phyloP scores from a whole-genome alignment of 23 tunicate species.

The Trididemnum clinides region DNA sequence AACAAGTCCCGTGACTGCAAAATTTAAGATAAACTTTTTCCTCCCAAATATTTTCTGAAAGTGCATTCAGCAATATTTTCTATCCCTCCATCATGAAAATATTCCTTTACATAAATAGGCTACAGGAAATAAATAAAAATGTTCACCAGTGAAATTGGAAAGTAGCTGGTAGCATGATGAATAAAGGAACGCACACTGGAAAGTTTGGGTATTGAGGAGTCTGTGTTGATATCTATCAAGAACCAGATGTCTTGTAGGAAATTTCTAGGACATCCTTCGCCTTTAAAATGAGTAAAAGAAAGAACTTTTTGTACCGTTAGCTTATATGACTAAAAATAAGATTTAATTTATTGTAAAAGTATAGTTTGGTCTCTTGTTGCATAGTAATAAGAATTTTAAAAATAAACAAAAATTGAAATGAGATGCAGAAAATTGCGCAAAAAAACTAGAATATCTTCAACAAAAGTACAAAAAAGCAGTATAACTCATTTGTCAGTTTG shows the following conservation, averaged over 20 bases:
- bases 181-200: constrained; percentile 25
- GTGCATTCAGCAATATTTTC: too few relatives aligned
- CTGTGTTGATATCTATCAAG: constrained; percentile 38
- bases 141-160: constrained; percentile 53
- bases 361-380: too few relatives aligned
- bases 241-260: constrained; percentile 61
- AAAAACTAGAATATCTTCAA: neutral
- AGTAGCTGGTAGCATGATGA: constrained; percentile 10
- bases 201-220: constrained; percentile 11
- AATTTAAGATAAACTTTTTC: too few relatives aligned
- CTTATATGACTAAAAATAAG: too few relatives aligned
- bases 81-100: too few relatives aligned
- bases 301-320: too few relatives aligned
- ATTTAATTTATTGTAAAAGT: too few relatives aligned
- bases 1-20: too few relatives aligned
- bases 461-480: neutral
- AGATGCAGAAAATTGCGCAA: neutral
- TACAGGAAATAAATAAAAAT: too few relatives aligned
- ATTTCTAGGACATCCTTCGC: constrained; percentile 69
- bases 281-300: too few relatives aligned
- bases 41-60: too few relatives aligned
- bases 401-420: neutral
- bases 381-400: neutral
- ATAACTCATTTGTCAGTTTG: neutral
- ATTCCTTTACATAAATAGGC: too few relatives aligned